These are phyloP conservation scores for Notiomystis cincta DNA, from an alignment of 2,113 vertebrate genomes.

Conservation along the genomic window DNA sequence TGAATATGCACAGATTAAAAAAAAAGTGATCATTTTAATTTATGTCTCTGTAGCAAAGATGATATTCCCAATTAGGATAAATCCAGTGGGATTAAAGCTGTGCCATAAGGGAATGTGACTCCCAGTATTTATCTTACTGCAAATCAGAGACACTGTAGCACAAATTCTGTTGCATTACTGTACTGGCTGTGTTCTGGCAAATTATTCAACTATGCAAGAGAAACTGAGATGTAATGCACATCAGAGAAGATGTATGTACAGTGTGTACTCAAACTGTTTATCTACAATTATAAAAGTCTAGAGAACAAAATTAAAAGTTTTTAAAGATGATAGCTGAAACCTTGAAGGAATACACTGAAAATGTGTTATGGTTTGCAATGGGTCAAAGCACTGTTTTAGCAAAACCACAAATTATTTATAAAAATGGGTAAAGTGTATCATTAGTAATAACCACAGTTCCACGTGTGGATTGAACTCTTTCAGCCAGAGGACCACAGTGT, in stretches of 20 bases:
- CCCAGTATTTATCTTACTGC: neutral
- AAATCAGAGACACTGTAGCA: neutral
- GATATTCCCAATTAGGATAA: neutral
- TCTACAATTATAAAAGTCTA: neutral
- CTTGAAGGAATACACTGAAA: constrained; percentile 14
- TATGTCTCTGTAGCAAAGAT: neutral
- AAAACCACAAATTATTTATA: constrained; percentile 21
- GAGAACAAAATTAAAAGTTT: neutral
- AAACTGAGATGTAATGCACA: constrained; percentile 17
- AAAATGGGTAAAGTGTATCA: neutral
- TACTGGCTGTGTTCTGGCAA: neutral
- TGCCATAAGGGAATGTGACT: neutral
- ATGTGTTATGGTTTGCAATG: neutral
- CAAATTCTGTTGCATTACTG: neutral
- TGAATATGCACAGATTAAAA: neutral
- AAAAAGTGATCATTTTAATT: neutral
- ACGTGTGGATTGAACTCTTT: neutral
- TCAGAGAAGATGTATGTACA: neutral
- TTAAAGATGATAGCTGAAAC: neutral
- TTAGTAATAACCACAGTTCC: neutral
- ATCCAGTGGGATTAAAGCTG: neutral
- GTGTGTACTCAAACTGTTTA: neutral
- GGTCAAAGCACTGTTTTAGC: neutral
- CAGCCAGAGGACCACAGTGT: neutral
- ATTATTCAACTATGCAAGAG: neutral